These are phyloP conservation scores for Ranitomeya imitator DNA, from an alignment of 2,113 vertebrate species.

Conservation along the genomic window DNA sequence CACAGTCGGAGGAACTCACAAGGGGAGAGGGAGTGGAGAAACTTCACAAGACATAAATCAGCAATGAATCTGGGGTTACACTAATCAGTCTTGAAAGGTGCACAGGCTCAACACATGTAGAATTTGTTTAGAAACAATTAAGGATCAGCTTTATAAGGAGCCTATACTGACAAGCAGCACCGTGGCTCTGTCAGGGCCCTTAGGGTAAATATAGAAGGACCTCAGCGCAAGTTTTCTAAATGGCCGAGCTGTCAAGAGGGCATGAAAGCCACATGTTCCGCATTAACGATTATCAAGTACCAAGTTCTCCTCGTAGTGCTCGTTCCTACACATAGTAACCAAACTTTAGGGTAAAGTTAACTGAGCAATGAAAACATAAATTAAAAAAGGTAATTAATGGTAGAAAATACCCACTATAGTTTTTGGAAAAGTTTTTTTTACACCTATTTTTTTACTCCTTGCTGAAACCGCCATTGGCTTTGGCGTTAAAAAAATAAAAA, in stretches of 20 bases:
- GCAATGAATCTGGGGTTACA: not conserved
- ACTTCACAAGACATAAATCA: constrained; percentile 12
- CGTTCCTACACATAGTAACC: not conserved
- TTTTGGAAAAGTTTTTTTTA: too few relatives aligned
- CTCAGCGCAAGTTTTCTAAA: not conserved
- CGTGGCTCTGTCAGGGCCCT: not conserved
- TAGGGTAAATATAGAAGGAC: not conserved
- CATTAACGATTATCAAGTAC: constrained; percentile 19
- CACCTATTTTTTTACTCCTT: too few relatives aligned
- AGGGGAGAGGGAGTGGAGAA: not conserved
- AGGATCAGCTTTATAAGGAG: not conserved
- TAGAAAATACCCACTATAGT: not conserved
- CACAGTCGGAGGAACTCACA: not conserved
- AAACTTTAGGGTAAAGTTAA: not conserved
- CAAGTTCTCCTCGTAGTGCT: not conserved
- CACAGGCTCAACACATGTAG: constrained; percentile 26
- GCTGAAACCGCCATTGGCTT: too few relatives aligned
- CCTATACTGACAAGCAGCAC: not conserved
- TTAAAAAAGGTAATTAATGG: not conserved
- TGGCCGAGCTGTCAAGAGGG: constrained; percentile 27
- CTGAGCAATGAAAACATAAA: not conserved
- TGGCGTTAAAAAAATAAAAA: too few relatives aligned
- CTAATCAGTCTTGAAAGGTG: not conserved
- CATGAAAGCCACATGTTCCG: constrained; percentile 14
- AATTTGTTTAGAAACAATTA: constrained; percentile 37